A percentile compares a stretch with the other conserved stretches of the same genome.
Evolutionary conservation across 2,797 vertebrate species (phyloP).

Genomic region (Ficedula albicollis): DNA sequence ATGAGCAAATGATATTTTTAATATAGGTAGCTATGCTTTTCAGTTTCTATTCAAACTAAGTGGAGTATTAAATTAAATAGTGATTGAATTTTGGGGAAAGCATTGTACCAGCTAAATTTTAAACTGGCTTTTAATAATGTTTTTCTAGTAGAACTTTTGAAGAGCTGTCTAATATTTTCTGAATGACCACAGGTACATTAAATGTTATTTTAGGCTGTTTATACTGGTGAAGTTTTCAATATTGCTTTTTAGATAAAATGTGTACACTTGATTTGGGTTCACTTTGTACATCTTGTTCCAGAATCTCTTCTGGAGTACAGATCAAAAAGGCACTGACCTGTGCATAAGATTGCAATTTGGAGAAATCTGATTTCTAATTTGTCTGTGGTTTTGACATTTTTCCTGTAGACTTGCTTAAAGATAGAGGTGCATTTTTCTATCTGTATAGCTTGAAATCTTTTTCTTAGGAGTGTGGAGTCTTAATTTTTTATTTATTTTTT

Average conservation of each 20-base stretch:
- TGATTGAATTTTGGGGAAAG: neutral
- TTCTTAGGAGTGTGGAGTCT: neutral
- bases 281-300: neutral
- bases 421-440: accelerated
- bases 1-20: neutral
- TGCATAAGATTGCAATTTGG: neutral
- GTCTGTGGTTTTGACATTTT: neutral
- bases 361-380: neutral
- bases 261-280: neutral
- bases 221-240: neutral
- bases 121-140: neutral
- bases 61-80: neutral
- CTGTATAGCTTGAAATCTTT: neutral
- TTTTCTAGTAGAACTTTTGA: neutral
- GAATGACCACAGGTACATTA: neutral
- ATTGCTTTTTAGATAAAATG: neutral
- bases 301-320: neutral
- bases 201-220: neutral
- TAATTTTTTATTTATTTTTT: neutral
- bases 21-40: neutral
- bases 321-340: neutral
- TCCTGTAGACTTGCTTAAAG: neutral
- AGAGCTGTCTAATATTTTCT: neutral
- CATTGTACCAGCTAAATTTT: neutral
- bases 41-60: neutral